Evolutionary conservation across 2,888 invertebrate genomes (phyloP), one percentile per base, ranked within the genome.

Genomic region (Sarcophaga variegata): DNA sequence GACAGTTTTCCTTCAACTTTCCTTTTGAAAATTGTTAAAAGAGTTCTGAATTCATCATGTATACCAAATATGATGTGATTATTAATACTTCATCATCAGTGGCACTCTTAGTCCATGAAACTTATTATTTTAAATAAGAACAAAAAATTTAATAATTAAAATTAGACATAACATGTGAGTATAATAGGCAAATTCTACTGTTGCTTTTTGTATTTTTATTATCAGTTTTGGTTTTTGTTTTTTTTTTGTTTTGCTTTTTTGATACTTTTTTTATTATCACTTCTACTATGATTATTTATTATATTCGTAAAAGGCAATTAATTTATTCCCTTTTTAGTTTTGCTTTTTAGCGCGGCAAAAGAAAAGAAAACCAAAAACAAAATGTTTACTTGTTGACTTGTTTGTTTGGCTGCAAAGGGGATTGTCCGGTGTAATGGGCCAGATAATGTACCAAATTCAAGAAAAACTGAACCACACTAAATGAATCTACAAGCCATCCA

Each of bases 251-350:
- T 54, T 54, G 12, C 0, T 14, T 14, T 14, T 54, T 54, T 14
- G 4, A 54, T 54, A 3, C 5, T 17, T 17, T 49, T 49, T 14
- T 49, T 49, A 91, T 91, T 90, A 90, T 88, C 88, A 88, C 86
- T 89, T 89, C 90, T 87, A 81, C 87, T 88, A 83, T 74, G 75
- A 89, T 85, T 90, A 92, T 93, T 92, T 92, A 92, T 92, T 90
- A 89, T 88, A 87, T 89, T 90, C 89, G 49, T 80, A 88, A 85
- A 90, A 90, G 90, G 89, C 91, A 92, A 92, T 92, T 93, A 92
- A 92, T 92, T 92, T 81, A 79, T 37, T 37, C 37, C 8, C 37
- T 82, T 60, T 79, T 82, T 67, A n/a, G 67, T 79, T 54, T 12
- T 17, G 12, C 54, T 54, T 17, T 37, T 86, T 90, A 90, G 89